These are phyloP conservation scores for Maniola hyperantus DNA, from an alignment of 2,888 invertebrate genomes.

Conservation along the genomic window DNA sequence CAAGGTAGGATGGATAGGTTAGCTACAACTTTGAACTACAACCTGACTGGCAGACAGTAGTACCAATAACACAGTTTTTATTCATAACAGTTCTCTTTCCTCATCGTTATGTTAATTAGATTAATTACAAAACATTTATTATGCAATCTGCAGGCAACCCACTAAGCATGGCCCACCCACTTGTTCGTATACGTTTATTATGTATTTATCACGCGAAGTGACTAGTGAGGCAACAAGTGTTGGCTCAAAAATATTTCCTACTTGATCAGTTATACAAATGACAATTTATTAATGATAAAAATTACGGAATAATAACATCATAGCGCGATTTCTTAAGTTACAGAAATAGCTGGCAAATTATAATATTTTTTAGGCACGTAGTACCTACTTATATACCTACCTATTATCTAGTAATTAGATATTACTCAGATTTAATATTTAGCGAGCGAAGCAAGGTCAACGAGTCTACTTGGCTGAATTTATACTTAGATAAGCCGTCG, in stretches of 20 bases:
- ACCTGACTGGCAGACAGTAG: slow-evolving; percentile 11
- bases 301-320: background rate
- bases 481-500: no score
- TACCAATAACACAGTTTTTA: slow-evolving; percentile 34
- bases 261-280: background rate
- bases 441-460: no score
- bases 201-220: slow-evolving; percentile 33
- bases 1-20: background rate
- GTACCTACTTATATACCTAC: no score
- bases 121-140: slow-evolving; percentile 37
- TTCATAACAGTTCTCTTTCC: slow-evolving; percentile 33
- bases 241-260: slow-evolving; percentile 17
- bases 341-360: no score
- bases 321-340: background rate
- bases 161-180: slow-evolving; percentile 30
- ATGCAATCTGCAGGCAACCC: slow-evolving; percentile 29
- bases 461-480: no score
- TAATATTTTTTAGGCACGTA: no score
- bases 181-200: slow-evolving; percentile 28
- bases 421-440: no score
- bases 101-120: slow-evolving; percentile 37
- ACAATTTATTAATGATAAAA: slow-evolving; percentile 2
- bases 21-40: background rate
- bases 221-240: slow-evolving; percentile 24
- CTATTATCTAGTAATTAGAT: no score